A percentile compares a stretch with the other conserved stretches of the same genome.
phyloP scores from a whole-genome alignment of 2,888 invertebrate genomes.

The Cotesia congregata region DNA sequence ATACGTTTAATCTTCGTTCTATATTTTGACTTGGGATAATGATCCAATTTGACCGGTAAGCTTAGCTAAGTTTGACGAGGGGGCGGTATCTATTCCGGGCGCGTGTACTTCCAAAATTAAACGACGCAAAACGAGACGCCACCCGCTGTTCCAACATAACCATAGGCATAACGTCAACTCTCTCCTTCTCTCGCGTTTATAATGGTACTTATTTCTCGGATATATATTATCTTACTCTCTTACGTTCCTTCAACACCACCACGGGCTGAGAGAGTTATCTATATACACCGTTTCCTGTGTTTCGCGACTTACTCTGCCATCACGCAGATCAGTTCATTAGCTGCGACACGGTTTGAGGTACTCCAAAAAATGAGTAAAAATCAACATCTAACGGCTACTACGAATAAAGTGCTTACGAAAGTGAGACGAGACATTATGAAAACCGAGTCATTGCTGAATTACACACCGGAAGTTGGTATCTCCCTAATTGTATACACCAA shows the following conservation, averaged over 20 bases:
- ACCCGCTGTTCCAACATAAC: conserved; percentile 24
- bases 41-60: conserved; percentile 30
- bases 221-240: conserved; percentile 1
- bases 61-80: conserved; percentile 42
- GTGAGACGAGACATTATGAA: background rate
- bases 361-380: background rate
- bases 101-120: conserved; percentile 60
- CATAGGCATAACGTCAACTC: conserved; percentile 8
- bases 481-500: background rate
- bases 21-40: conserved; percentile 2
- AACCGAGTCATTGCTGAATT: background rate
- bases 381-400: background rate
- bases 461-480: background rate
- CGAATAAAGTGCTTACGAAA: background rate
- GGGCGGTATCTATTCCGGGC: conserved; percentile 59
- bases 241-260: background rate
- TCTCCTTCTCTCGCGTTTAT: background rate
- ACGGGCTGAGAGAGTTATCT: background rate
- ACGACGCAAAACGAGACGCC: conserved; percentile 57
- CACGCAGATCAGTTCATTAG: conserved; percentile 28
- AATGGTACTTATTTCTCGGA: background rate
- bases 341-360: conserved; percentile 20
- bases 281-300: conserved; percentile 20
- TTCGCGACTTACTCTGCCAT: conserved; percentile 14
- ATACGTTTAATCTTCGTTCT: too few relatives aligned